phyloP scores from a whole-genome alignment of 2,113 vertebrate species.

The Limnothrissa miodon region DNA sequence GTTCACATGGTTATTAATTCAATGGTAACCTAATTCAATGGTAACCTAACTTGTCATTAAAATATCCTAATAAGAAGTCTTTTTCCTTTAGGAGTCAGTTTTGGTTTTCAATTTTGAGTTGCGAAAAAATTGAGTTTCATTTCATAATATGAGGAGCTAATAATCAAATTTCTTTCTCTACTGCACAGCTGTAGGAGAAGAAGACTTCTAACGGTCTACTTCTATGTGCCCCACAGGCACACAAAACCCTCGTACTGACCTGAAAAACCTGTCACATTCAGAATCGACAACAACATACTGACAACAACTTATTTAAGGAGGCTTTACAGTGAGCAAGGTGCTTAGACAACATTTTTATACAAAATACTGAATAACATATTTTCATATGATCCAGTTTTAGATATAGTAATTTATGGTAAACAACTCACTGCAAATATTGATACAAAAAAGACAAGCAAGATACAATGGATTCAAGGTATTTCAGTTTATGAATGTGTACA shows the following conservation, averaged over 20 bases:
- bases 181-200: neutral
- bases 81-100: too few species aligned
- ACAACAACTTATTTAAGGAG: too few species aligned
- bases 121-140: too few species aligned
- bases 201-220: neutral
- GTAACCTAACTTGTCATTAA: too few species aligned
- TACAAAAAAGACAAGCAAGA: conserved; percentile 42
- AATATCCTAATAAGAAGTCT: too few species aligned
- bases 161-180: too few species aligned
- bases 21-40: too few species aligned
- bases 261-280: too few species aligned
- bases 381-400: neutral
- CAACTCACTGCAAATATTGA: conserved; percentile 39
- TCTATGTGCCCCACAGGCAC: neutral
- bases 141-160: too few species aligned
- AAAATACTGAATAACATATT: neutral
- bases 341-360: neutral
- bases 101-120: too few species aligned
- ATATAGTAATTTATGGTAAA: conserved; percentile 30
- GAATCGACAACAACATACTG: too few species aligned
- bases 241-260: neutral
- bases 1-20: too few species aligned
- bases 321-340: neutral
- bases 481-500: neutral
- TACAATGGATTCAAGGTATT: neutral